These are phyloP conservation scores for Sula dactylatra DNA, from an alignment of 2,113 vertebrate species.

Conservation along the genomic window DNA sequence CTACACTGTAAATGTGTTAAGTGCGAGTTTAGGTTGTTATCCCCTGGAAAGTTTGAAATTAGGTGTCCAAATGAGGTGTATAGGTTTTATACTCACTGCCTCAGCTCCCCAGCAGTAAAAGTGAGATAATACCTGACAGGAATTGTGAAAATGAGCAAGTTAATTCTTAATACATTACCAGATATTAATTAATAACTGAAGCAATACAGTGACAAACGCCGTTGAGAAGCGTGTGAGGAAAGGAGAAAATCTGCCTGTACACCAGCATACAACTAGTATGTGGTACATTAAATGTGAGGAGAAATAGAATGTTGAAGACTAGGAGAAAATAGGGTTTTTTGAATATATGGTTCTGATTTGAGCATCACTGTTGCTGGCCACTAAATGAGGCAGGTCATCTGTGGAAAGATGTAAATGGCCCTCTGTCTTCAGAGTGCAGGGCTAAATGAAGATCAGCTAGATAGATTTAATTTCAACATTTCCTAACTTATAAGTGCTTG, in stretches of 20 bases:
- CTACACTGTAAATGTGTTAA: background rate
- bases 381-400: background rate
- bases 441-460: background rate
- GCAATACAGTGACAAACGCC: background rate
- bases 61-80: background rate
- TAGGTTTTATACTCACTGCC: background rate
- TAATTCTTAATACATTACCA: background rate
- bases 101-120: background rate
- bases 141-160: background rate
- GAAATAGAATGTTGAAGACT: background rate
- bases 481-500: background rate
- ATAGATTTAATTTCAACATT: background rate
- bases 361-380: background rate
- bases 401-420: background rate
- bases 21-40: background rate
- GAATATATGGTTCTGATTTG: background rate
- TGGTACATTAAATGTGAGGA: background rate
- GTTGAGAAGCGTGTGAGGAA: background rate
- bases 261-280: background rate
- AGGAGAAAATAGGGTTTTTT: rapidly evolving
- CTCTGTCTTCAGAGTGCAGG: background rate
- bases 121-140: background rate
- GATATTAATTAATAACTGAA: background rate
- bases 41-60: background rate
- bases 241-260: background rate